These are phyloP conservation scores for Tachycineta bicolor DNA, from an alignment of 2,113 vertebrate genomes.

Conservation along the genomic window DNA sequence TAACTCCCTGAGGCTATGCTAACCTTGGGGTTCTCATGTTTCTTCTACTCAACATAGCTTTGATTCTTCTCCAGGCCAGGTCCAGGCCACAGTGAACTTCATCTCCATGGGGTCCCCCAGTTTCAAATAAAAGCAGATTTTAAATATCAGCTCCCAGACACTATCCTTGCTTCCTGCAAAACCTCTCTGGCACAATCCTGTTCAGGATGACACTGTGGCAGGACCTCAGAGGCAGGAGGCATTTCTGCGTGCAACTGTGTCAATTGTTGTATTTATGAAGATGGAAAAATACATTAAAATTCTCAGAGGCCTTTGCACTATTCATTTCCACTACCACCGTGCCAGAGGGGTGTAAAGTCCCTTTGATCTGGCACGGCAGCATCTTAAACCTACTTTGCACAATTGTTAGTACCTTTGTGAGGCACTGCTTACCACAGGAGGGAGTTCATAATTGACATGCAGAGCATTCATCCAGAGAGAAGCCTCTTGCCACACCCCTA, in stretches of 20 bases:
- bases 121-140: not conserved
- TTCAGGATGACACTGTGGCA: not conserved
- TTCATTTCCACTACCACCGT: not conserved
- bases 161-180: not conserved
- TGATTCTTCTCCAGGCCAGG: not conserved
- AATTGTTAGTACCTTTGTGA: not conserved
- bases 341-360: not conserved
- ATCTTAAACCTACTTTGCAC: not conserved
- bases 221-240: not conserved
- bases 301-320: not conserved
- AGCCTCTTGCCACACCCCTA: not conserved
- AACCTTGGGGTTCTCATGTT: not conserved
- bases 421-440: not conserved
- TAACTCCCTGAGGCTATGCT: not conserved
- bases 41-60: not conserved
- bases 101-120: not conserved
- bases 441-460: not conserved
- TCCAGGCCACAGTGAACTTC: not conserved
- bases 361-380: not conserved
- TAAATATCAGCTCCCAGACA: not conserved
- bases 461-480: not conserved
- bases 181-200: not conserved
- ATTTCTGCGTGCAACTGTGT: not conserved
- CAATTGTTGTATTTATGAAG: not conserved
- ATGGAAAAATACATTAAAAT: not conserved